These are phyloP conservation scores for Nephotettix cincticeps DNA, from an alignment of 1,140 invertebrate species.

Conservation along the genomic window DNA sequence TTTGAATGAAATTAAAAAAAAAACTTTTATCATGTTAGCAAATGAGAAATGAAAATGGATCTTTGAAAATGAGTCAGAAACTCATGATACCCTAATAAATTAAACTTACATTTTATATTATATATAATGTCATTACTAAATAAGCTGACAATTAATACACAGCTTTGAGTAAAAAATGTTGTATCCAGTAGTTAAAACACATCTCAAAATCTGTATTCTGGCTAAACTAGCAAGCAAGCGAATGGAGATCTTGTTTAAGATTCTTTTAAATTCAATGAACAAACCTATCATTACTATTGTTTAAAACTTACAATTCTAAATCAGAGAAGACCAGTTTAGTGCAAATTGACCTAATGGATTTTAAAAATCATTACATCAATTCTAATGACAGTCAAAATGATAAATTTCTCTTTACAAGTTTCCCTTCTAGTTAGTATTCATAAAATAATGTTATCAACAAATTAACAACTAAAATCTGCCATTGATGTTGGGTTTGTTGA, in stretches of 20 bases:
- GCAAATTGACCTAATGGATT: no score
- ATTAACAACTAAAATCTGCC: constrained; percentile 12
- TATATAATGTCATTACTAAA: no score
- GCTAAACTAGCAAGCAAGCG: not conserved
- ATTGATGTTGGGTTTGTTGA: not conserved
- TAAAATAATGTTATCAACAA: constrained; percentile 2
- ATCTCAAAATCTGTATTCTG: not conserved
- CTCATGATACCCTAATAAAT: no score
- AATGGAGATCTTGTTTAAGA: not conserved
- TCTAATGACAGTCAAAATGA: no score
- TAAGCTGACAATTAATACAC: no score
- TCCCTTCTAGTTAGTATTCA: not conserved
- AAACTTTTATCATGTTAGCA: no score
- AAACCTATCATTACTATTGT: not conserved
- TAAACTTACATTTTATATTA: no score
- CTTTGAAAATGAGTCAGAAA: no score
- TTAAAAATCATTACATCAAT: no score
- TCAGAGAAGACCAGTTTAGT: not conserved
- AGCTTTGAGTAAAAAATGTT: not conserved
- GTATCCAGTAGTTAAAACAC: not conserved
- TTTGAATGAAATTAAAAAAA: no score
- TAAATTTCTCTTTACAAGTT: not conserved
- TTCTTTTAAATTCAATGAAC: not conserved
- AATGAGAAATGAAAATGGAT: no score
- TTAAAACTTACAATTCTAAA: not conserved